Conservation (phyloP, 2,797 vertebrate genomes). For the Ptychobarbus kaznakovi region DNA sequence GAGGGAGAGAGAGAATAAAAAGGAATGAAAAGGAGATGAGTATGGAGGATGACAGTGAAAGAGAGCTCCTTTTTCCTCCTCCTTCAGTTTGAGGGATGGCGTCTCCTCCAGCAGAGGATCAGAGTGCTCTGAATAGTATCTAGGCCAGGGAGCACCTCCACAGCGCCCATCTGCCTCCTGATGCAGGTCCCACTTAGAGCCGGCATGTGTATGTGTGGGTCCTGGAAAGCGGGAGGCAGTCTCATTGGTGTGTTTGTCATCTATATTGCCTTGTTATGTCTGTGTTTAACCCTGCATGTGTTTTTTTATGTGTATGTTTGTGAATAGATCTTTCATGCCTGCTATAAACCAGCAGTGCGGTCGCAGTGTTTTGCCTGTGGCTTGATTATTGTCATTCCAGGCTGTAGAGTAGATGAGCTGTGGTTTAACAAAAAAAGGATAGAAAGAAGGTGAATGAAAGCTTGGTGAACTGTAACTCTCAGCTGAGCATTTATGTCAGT, state of each 20-base stretch:
- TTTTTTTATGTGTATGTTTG: slow-evolving; percentile 17
- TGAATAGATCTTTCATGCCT: slow-evolving; percentile 23
- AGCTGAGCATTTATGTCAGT: background rate
- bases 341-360: slow-evolving; percentile 38
- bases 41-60: slow-evolving; percentile 27
- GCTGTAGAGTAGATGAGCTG: slow-evolving; percentile 24
- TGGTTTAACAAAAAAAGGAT: background rate
- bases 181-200: slow-evolving; percentile 48
- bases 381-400: slow-evolving; percentile 47
- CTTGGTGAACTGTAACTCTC: background rate
- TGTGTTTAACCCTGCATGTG: slow-evolving; percentile 34
- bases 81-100: slow-evolving; percentile 49
- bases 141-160: slow-evolving; percentile 61
- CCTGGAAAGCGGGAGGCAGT: slow-evolving; percentile 50
- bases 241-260: slow-evolving; percentile 57
- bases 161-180: slow-evolving; percentile 54
- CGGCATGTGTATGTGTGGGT: slow-evolving; percentile 7
- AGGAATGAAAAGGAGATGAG: slow-evolving; percentile 39
- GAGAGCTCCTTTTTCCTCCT: slow-evolving; percentile 43
- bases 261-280: slow-evolving; percentile 42
- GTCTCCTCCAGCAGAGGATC: slow-evolving; percentile 45
- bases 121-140: slow-evolving; percentile 60
- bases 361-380: slow-evolving; percentile 44
- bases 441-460: slow-evolving; percentile 35
- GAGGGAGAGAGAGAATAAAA: slow-evolving; percentile 22